These are phyloP conservation scores for Trinorchestia longiramus DNA, from an alignment of 1,140 invertebrate genomes.

Conservation along the genomic window DNA sequence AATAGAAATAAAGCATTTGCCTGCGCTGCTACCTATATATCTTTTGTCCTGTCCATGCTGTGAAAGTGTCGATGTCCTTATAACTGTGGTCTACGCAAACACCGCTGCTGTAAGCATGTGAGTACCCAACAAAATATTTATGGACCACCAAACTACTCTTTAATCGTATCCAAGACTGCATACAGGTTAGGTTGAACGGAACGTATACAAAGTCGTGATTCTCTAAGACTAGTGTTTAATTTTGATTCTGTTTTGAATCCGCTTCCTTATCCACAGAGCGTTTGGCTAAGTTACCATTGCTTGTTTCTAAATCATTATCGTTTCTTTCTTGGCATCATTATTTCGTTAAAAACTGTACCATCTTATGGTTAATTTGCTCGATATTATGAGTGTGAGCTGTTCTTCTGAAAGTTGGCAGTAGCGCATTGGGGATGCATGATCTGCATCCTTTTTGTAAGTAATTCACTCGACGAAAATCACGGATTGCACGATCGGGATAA, in stretches of 20 bases:
- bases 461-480: not conserved
- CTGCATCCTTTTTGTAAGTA: not conserved
- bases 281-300: constrained; percentile 13
- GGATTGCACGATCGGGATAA: constrained; percentile 20
- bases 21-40: not conserved
- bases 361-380: not conserved
- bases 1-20: not conserved
- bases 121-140: not conserved
- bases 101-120: not conserved
- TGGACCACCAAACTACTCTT: not conserved
- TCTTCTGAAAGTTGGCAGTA: not conserved
- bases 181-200: not conserved
- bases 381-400: constrained; percentile 2
- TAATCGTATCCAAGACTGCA: not conserved
- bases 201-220: not conserved
- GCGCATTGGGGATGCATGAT: constrained; percentile 33
- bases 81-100: not conserved
- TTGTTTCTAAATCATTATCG: constrained; percentile 9
- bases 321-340: constrained; percentile 29
- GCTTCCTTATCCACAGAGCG: constrained; percentile 35
- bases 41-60: not conserved
- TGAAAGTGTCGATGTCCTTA: not conserved
- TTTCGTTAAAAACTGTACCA: not conserved
- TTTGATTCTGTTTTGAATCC: constrained; percentile 20
- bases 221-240: not conserved